These are phyloP conservation scores for Thereva nobilitata DNA, from an alignment of 2,888 invertebrate genomes.

Conservation along the genomic window DNA sequence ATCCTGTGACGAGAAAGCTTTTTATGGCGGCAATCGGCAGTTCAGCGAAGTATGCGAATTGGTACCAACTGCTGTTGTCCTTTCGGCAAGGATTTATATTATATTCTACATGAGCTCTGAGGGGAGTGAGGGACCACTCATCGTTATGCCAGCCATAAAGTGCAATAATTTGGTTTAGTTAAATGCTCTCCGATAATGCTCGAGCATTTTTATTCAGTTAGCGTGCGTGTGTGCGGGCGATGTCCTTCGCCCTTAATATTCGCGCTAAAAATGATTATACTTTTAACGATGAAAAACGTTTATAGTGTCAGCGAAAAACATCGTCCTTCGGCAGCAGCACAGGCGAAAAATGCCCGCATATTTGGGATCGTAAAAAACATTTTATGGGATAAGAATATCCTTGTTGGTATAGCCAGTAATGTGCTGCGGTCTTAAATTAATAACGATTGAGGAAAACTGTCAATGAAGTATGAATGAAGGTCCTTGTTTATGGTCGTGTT, in stretches of 20 bases:
- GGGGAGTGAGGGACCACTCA: not conserved
- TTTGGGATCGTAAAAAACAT: too few species aligned
- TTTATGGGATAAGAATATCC: too few species aligned
- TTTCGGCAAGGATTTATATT: not conserved
- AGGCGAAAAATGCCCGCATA: too few species aligned
- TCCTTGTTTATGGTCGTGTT: too few species aligned
- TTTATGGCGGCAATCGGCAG: slow-evolving; percentile 21
- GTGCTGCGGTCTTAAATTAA: too few species aligned
- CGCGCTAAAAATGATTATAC: slow-evolving; percentile 11
- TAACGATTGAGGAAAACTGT: too few species aligned
- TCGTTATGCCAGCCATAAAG: slow-evolving; percentile 29
- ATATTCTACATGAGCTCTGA: not conserved
- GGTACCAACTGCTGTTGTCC: not conserved
- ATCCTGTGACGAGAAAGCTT: slow-evolving; percentile 20
- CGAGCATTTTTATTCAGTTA: slow-evolving; percentile 29
- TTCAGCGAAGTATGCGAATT: not conserved
- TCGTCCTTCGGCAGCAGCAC: too few species aligned
- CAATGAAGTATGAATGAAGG: too few species aligned
- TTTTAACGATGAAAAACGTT: slow-evolving; percentile 25
- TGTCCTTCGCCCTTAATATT: not conserved
- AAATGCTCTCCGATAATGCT: slow-evolving; percentile 35
- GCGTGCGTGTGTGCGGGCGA: slow-evolving; percentile 15
- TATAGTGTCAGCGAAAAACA: slow-evolving; percentile 22
- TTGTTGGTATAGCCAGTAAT: too few species aligned
- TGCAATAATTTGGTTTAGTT: slow-evolving; percentile 37